Evolutionary conservation across 35 echinoderm and acorn worm species (phyloP).

Genomic region (Diadema setosum): DNA sequence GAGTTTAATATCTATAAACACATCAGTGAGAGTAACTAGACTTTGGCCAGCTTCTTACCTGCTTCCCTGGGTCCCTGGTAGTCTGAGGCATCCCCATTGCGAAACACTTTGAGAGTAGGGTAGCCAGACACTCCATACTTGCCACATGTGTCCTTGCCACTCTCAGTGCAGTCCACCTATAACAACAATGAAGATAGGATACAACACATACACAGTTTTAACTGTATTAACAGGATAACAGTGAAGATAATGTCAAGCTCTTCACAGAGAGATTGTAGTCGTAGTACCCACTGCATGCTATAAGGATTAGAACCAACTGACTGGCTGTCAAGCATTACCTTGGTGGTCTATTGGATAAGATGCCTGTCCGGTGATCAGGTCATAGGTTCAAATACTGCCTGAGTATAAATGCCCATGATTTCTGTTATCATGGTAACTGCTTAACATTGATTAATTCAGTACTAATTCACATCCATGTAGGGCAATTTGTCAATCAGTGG

Average conservation of each 20-base stretch:
- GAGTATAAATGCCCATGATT: no score
- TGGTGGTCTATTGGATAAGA: neutral
- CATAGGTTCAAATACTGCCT: no score
- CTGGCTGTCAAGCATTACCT: neutral
- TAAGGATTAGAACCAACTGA: neutral
- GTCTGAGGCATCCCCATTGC: constrained; percentile 58
- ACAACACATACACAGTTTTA: neutral
- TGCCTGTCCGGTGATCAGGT: no score
- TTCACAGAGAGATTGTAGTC: neutral
- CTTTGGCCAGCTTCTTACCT: constrained; percentile 22
- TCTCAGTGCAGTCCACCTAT: constrained; percentile 84
- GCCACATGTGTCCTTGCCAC: constrained; percentile 69
- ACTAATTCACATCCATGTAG: no score
- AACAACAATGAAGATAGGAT: neutral
- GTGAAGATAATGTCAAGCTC: neutral
- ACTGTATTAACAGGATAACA: neutral
- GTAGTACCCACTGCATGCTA: neutral
- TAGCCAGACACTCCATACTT: constrained; percentile 78
- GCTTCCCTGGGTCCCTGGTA: constrained; percentile 70
- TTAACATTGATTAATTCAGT: no score
- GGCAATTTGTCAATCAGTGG: no score
- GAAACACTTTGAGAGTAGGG: constrained; percentile 90
- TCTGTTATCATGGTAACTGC: no score
- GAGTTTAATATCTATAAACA: no score
- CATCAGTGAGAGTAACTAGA: no score